These are phyloP conservation scores for Echinarachnius parma DNA, from an alignment of 53 echinoderm and acorn worm species.

Conservation along the genomic window DNA sequence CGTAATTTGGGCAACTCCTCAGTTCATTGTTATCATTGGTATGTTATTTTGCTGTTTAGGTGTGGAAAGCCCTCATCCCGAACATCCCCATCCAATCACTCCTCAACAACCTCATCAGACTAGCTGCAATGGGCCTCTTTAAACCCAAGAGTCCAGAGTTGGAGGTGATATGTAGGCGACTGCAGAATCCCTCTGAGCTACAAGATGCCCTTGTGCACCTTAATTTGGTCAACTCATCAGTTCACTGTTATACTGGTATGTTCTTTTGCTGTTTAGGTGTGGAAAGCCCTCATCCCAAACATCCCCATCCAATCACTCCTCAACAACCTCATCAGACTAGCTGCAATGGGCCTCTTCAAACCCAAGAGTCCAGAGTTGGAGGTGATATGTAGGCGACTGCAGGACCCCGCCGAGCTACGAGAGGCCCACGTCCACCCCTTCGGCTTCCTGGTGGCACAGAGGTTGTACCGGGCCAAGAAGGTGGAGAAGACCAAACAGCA, in stretches of 20 bases:
- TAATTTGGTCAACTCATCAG: neutral
- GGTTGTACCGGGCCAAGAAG: slow-evolving; percentile 70
- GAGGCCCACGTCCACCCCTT: slow-evolving; percentile 83
- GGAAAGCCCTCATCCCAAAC: slow-evolving; percentile 62
- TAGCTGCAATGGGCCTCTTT: slow-evolving; percentile 68
- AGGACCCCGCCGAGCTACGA: slow-evolving; percentile 44
- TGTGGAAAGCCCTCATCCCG: slow-evolving; percentile 70
- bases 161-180: slow-evolving; percentile 62
- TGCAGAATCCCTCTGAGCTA: slow-evolving; percentile 53
- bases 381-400: slow-evolving; percentile 70
- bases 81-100: slow-evolving; percentile 74
- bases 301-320: slow-evolving; percentile 79
- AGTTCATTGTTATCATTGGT: too few relatives aligned
- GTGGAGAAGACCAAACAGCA: slow-evolving; percentile 65
- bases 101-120: slow-evolving; percentile 65
- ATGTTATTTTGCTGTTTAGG: slow-evolving; percentile 38
- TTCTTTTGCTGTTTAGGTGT: slow-evolving; percentile 47
- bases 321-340: slow-evolving; percentile 67
- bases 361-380: slow-evolving; percentile 43
- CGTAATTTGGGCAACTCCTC: too few relatives aligned
- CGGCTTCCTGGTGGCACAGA: slow-evolving; percentile 62
- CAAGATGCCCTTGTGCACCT: slow-evolving; percentile 68
- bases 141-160: slow-evolving; percentile 44
- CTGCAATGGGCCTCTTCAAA: slow-evolving; percentile 59
- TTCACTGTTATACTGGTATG: neutral